Evolutionary conservation across 2,797 vertebrate genomes (phyloP), one percentile per base, ranked within the genome.

Genomic region (Sebastolobus alascanus): DNA sequence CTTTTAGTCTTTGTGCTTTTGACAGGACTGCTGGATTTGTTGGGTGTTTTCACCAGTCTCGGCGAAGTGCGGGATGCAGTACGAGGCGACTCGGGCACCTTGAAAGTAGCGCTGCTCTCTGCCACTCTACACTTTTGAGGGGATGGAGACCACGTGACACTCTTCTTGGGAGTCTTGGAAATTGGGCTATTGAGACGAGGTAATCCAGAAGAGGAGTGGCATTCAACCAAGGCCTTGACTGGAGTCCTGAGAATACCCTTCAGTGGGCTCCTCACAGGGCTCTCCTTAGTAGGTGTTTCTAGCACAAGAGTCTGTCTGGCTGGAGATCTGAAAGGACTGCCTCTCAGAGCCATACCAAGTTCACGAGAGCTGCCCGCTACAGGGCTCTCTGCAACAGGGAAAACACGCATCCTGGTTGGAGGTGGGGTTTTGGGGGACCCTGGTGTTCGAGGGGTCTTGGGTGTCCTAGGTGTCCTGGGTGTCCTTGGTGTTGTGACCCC

Each of bases 231-330:
- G 13, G 78, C 84, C 84, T 95, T 94, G 27, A 92, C 79, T 0
- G 96, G 94, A 66, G 95, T 94, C 76, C 91, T 90, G 55, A 96
- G 95, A 74, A 96, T 96, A 2, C 96, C 87, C 77, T 94, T 96
- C 22, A 96, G 80, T 0, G 94, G 73, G 33, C 85, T 88, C 33
- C 12, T 87, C 52, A 78, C 5, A 11, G 93, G 93, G 70, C 55
- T 82, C 20, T 87, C 85, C 84, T 96, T 95, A 1, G 69, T 84
- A 54, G 93, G 92, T 0, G 93, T 90, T 33, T 74, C 82, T 40
- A 89, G 61, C 31, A 87, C 37, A 5, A 93, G 81, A 38, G 55
- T 83, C 67, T 82, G 92, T 22, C 79, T 91, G 78, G 77, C 79
- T 56, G 89, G 85, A 58, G 91, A 93, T 0, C 4, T 93, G 83